Base-by-base conservation (phyloP, 35 echinoderm and acorn worm species). In the Diadema setosum region DNA sequence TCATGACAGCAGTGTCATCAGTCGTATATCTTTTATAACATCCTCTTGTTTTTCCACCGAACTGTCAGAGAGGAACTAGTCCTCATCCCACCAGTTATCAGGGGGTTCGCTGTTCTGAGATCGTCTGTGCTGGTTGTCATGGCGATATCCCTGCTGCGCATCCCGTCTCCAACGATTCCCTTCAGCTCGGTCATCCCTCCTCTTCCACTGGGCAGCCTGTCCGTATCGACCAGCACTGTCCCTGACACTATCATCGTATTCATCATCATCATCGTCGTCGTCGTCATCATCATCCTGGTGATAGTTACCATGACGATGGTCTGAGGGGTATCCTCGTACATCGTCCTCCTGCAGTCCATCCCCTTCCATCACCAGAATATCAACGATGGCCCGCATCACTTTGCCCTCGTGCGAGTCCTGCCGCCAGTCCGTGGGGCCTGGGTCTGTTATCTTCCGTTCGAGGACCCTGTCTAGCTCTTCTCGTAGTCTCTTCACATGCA, bases 361-460 rank as follows among this genome's bases (percentile, higher is more conserved):
- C 3, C 31, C 24, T 11, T 78, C 73, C 70, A 89, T 94, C 14
- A 87, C 93, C 6, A 98, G 52, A 41, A 98, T 63, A 40, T 98
- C 95, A 39, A 93, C 85, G 42, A 98, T 98, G 42, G 95, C 91
- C 34, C 34, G 84, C 95, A 98, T 98, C 5, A 98, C 93, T 14
- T 82, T 83, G 7, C 95, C 95, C 83, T 98, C 95, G 56, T 55
- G 90, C 2, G 75, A 34, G 17, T 55, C 63, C 30, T 83, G 78
- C 31, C 75, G 61, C 95, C 95, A 98, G 37, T 93, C 84, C 56
- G 91, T 98, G 4, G 87, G 34, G 35, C 95, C 95, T 52, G 95
- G 95, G 27, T 91, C 78, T 25, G 81, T 92, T 41, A 98, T 98
- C 59, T 98, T 98, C 25, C 81, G 49, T 55, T 91, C 84, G 37